Evolutionary conservation across 1,140 invertebrate species (phyloP).

Genomic region (Daktulosphaira vitifoliae): DNA sequence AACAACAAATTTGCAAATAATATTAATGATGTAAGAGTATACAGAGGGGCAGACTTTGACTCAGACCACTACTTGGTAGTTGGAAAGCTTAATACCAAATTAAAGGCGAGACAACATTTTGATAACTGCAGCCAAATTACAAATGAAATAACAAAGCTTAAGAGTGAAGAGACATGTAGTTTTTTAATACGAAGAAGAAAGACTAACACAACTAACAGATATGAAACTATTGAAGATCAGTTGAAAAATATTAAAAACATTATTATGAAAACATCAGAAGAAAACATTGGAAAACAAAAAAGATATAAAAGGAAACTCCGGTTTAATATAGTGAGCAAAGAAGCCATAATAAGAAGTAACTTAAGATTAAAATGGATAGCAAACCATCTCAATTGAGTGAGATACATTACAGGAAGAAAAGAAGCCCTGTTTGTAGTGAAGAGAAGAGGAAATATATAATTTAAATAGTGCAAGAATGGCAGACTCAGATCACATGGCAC

Average conservation of each 20-base stretch:
- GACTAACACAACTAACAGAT: constrained; percentile 5
- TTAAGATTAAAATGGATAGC: background rate
- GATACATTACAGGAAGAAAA: background rate
- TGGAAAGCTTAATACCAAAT: constrained; percentile 24
- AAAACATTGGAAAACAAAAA: too few relatives aligned
- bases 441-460: constrained; percentile 13
- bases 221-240: too few relatives aligned
- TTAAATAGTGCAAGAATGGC: background rate
- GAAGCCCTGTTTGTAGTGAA: background rate
- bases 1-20: constrained; percentile 16
- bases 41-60: constrained; percentile 34
- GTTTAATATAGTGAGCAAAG: constrained; percentile 35
- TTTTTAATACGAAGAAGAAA: background rate
- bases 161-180: constrained; percentile 3
- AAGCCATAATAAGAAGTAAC: constrained; percentile 17
- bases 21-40: constrained; percentile 31
- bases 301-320: constrained; percentile 22
- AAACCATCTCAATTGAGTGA: background rate
- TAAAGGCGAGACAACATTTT: constrained; percentile 1
- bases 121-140: background rate
- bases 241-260: too few relatives aligned
- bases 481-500: background rate
- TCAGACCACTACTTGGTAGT: constrained; percentile 35
- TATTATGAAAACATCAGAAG: too few relatives aligned
- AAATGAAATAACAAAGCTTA: constrained; percentile 8